A percentile compares a stretch with the other conserved stretches of the same genome.
These are phyloP conservation scores for Vanessa tameamea DNA, from an alignment of 1,140 invertebrate species.

Conservation along the genomic window DNA sequence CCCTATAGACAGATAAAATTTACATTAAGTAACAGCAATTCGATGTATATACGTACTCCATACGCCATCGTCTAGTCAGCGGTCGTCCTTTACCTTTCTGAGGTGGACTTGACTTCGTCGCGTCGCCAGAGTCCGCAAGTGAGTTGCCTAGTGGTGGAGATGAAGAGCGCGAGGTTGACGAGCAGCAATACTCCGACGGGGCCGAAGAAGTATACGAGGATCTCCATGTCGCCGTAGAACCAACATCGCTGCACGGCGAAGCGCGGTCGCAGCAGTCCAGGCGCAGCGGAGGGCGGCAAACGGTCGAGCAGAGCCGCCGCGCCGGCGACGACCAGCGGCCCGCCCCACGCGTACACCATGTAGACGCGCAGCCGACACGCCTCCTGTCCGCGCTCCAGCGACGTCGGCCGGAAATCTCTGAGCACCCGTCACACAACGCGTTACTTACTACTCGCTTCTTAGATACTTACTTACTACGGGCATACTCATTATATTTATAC, in stretches of 20 bases:
- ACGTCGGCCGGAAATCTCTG: conserved; percentile 90
- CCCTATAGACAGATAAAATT: conserved; percentile 76
- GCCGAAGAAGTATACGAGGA: conserved; percentile 90
- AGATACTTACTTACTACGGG: too few relatives aligned
- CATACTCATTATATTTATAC: too few relatives aligned
- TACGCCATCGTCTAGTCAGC: not conserved
- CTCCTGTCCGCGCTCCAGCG: conserved; percentile 91
- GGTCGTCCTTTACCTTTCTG: conserved; percentile 83
- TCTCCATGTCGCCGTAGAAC: conserved; percentile 90
- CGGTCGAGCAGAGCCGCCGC: conserved; percentile 86
- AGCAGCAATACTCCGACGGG: conserved; percentile 88
- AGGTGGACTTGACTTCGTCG: conserved; percentile 92
- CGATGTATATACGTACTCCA: not conserved
- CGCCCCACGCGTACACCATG: conserved; percentile 90
- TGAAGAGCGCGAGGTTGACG: conserved; percentile 89
- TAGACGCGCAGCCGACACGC: conserved; percentile 87
- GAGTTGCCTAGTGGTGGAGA: conserved; percentile 89
- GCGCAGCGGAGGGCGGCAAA: conserved; percentile 81
- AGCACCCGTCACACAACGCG: conserved; percentile 35
- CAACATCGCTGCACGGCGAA: conserved; percentile 89
- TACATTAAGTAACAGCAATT: not conserved
- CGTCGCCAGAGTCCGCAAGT: conserved; percentile 93
- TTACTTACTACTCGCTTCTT: not conserved
- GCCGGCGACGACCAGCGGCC: conserved; percentile 86
- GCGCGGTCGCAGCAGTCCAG: conserved; percentile 84